Percentiles rank a stretch among this genome's conserved stretches.
These are phyloP conservation scores for Bergia puertoricense DNA, from an alignment of 92 coral and sea anemone genomes.

Conservation along the genomic window DNA sequence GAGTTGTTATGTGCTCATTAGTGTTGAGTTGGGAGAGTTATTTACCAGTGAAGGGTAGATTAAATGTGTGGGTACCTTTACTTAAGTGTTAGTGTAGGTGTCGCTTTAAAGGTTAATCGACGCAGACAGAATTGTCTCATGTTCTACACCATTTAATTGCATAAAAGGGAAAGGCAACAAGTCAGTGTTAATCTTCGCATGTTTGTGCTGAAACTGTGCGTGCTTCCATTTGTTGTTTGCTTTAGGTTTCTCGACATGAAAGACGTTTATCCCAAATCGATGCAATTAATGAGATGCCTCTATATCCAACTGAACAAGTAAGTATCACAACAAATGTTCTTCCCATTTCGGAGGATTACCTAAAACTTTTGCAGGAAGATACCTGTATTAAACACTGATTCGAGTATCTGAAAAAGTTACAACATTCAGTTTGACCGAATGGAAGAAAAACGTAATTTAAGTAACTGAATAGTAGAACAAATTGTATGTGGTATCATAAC, in stretches of 20 bases:
- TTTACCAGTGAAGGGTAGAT: too few species aligned
- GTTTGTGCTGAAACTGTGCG: not conserved
- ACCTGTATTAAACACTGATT: not conserved
- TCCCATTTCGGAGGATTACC: not conserved
- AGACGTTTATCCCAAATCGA: constrained; percentile 94
- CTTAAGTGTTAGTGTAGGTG: too few species aligned
- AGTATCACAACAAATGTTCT: not conserved
- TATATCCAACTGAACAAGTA: constrained; percentile 98
- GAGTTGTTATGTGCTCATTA: too few species aligned
- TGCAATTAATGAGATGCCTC: constrained; percentile 97
- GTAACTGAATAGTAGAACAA: not conserved
- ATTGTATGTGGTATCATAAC: too few species aligned
- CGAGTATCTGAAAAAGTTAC: not conserved
- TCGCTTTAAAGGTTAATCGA: too few species aligned
- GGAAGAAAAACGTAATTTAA: not conserved
- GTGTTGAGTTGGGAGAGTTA: too few species aligned
- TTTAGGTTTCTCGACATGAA: constrained; percentile 96
- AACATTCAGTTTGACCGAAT: not conserved
- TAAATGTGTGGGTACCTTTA: too few species aligned
- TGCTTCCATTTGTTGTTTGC: not conserved
- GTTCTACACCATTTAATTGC: too few species aligned
- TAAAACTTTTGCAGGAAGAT: not conserved
- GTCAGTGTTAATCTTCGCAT: too few species aligned
- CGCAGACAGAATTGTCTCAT: too few species aligned
- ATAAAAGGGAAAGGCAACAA: too few species aligned